Base-by-base conservation (phyloP, 2,113 vertebrate genomes). In the Tupaia chinensis region DNA sequence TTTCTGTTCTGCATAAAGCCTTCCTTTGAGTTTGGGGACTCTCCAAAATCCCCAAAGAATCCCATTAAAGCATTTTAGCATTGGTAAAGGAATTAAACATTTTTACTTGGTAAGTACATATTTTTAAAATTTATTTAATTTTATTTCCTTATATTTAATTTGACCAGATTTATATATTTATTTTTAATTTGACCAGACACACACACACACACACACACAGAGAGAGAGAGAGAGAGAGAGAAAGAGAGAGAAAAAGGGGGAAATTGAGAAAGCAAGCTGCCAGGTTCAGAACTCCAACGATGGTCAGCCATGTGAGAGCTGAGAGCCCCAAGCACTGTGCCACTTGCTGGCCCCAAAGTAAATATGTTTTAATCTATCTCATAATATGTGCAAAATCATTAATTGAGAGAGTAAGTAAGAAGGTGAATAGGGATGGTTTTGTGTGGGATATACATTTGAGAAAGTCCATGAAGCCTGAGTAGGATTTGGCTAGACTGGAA, bases 41-140 rank as follows among this genome's bases (percentile, higher is more conserved):
- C 27, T 54, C 2, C 3, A 69, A 44, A 44, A 44, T 44, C 44
- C 44, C 44, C 44, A 44, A 44, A 44, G 44, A 44, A 44, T 44
- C 44, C 44, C 44, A 44, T 44, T 44, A 44, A 44, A 44, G 44
- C 44, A 44, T 44, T 44, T 44, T 44, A 44, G 44, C 44, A 79
- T 27, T 90, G 56, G 5, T 87, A 60, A 95, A 72, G 15, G 12
- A 73, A 44, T 89, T 85, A 88, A 93, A n/a, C 10, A 76, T 93
- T 65, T 77, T 80, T 72, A 60, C 29, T 80, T 74, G 80, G 58
- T 60, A 83, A 72, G 20, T 44, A 44, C 44, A 44, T 44, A 44
- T 44, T 44, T 44, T 44, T 44, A 44, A 44, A 44, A 44, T 44
- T 3, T 44, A 44, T 44, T 44, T 44, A 44, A 44, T 44, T 44